phyloP scores from a whole-genome alignment of 2,113 vertebrate genomes.

The Hippopotamus amphibius region DNA sequence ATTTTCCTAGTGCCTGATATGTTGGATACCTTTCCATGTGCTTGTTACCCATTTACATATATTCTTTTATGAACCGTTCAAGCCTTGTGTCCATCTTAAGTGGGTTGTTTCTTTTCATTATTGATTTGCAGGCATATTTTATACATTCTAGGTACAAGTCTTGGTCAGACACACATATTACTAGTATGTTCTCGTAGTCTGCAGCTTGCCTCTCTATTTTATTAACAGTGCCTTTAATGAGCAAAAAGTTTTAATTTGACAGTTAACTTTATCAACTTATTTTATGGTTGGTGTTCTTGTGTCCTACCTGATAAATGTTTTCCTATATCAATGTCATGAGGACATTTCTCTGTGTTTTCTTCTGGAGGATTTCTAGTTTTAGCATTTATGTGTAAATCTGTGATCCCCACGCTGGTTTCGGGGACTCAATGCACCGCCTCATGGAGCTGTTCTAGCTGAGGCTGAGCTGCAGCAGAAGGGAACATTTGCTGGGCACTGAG shows the following conservation, averaged over 20 bases:
- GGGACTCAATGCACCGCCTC: background rate
- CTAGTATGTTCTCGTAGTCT: background rate
- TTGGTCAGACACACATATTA: background rate
- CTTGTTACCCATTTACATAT: background rate
- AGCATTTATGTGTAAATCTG: background rate
- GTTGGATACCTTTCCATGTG: background rate
- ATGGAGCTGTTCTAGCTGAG: background rate
- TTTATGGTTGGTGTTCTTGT: background rate
- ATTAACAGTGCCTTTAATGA: background rate
- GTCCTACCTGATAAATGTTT: background rate
- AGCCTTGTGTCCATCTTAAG: background rate
- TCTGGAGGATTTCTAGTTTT: background rate
- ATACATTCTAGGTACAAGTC: background rate
- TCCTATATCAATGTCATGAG: background rate
- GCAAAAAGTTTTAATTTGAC: background rate
- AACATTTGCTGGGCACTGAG: background rate
- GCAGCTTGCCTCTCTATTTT: background rate
- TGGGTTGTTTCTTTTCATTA: background rate
- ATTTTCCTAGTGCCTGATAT: background rate
- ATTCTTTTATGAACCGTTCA: background rate
- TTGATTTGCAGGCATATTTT: background rate
- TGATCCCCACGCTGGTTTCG: background rate
- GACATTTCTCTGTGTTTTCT: background rate
- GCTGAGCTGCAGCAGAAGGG: background rate
- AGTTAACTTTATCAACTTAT: background rate